phyloP scores from a whole-genome alignment of 2,888 invertebrate species.

The Tortricodes alternella region DNA sequence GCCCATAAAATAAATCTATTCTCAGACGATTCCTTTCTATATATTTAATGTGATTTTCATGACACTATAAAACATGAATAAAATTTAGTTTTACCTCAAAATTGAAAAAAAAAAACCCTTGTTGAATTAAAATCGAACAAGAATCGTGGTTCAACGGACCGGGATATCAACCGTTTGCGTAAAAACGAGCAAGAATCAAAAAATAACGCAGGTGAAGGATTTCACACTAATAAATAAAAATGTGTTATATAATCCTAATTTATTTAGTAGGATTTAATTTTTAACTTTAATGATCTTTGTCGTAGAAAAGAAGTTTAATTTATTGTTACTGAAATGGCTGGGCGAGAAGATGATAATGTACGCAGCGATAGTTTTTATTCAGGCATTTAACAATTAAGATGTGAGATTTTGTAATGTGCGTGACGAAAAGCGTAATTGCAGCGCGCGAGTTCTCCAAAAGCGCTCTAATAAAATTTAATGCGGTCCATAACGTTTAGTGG shows the following conservation, averaged over 20 bases:
- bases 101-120: not conserved
- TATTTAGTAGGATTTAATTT: constrained; percentile 8
- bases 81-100: constrained; percentile 12
- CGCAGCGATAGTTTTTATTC: constrained; percentile 11
- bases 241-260: not conserved
- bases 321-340: constrained; percentile 13
- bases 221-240: not conserved
- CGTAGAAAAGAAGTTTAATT: constrained; percentile 18
- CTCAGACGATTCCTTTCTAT: constrained; percentile 41
- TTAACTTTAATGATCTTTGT: constrained; percentile 17
- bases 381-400: constrained; percentile 20
- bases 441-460: constrained; percentile 17
- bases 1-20: constrained; percentile 35
- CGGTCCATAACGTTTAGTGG: constrained; percentile 7
- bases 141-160: not conserved
- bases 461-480: constrained; percentile 25
- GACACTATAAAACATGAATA: constrained; percentile 49
- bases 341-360: not conserved
- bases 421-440: constrained; percentile 26
- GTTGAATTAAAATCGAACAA: not conserved
- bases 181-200: not conserved
- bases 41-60: constrained; percentile 46
- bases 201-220: too few relatives aligned
- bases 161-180: not conserved
- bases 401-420: constrained; percentile 27